A percentile compares a stretch with the other conserved stretches of the same genome.
Conservation (phyloP, 37 sponge, comb jelly and placozoan species). For the Theonella swinhoei region DNA sequence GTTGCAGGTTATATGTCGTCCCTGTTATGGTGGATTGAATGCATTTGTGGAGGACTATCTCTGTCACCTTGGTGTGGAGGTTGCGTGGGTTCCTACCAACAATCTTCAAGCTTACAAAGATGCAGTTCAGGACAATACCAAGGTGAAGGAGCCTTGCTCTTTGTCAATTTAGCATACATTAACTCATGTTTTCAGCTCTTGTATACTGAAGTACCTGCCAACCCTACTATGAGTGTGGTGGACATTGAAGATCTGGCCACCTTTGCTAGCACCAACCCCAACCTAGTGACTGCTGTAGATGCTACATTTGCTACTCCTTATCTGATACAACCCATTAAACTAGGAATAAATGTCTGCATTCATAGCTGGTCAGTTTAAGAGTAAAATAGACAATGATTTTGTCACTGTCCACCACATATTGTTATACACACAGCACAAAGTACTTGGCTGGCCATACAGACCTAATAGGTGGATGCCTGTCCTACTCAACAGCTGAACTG, state of each 20-base stretch:
- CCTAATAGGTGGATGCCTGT: conserved; percentile 56
- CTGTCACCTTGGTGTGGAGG: conserved; percentile 40
- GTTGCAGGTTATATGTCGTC: conserved; percentile 30
- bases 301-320: conserved; percentile 76
- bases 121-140: conserved; percentile 62
- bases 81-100: conserved; percentile 26
- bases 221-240: conserved; percentile 52
- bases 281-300: conserved; percentile 63
- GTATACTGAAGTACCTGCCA: conserved; percentile 49
- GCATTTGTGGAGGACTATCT: background rate
- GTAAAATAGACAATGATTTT: background rate
- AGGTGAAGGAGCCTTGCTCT: too few species aligned
- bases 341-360: conserved; percentile 63
- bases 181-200: conserved; percentile 38
- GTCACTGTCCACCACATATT: background rate
- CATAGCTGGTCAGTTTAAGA: conserved; percentile 66
- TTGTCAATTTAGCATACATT: too few species aligned
- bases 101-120: conserved; percentile 38
- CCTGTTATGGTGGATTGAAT: conserved; percentile 38
- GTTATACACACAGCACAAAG: conserved; percentile 47
- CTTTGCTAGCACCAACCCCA: conserved; percentile 33
- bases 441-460: conserved; percentile 81
- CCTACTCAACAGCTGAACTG: conserved; percentile 24
- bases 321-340: conserved; percentile 67
- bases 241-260: conserved; percentile 51